A percentile compares a stretch with the other conserved stretches of the same genome.
These are phyloP conservation scores for Tolmerus cingulatus DNA, from an alignment of 2,888 invertebrate species.

Conservation along the genomic window DNA sequence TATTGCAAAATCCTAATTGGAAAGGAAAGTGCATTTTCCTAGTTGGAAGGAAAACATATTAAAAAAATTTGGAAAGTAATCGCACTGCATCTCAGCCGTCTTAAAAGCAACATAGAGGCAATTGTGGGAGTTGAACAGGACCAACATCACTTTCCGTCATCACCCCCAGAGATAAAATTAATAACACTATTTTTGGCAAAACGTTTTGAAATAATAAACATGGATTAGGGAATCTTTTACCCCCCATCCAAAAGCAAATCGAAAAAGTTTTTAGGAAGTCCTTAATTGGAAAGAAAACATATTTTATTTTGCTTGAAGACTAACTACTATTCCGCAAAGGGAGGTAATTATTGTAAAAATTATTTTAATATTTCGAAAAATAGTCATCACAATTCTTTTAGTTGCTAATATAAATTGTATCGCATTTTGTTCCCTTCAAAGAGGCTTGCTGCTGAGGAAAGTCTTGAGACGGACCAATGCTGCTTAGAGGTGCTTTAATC, in stretches of 20 bases:
- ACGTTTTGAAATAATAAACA: neutral
- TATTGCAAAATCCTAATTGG: neutral
- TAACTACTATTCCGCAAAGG: neutral
- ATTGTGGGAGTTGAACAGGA: neutral
- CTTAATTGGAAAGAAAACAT: neutral
- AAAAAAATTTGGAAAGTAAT: neutral
- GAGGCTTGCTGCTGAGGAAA: conserved; percentile 38
- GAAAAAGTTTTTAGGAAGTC: neutral
- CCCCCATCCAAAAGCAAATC: neutral
- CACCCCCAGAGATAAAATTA: neutral
- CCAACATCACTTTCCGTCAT: neutral
- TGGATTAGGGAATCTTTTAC: neutral
- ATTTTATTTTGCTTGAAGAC: neutral
- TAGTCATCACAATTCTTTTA: neutral
- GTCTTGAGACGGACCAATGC: conserved; percentile 23
- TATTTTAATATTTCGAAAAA: neutral
- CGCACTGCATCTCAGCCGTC: neutral
- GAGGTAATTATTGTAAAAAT: neutral
- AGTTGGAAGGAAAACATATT: neutral
- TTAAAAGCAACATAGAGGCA: neutral
- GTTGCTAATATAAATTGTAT: conserved; percentile 12
- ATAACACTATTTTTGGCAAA: conserved; percentile 2
- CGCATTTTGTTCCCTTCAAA: conserved; percentile 43
- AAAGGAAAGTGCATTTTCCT: neutral
- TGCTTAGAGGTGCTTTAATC: neutral